Percentiles rank a stretch among this genome's conserved stretches.
Conservation (phyloP, 1,140 invertebrate species). For the Bombyx mori region ASM3026992v2 NC_085117.1:13623501-13624000, state of each 20-base stretch:
- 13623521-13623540: constrained; percentile 90
- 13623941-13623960: no score
- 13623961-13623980: no score
- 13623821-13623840: constrained; percentile 74
- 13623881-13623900: constrained; percentile 87
- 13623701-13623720: constrained; percentile 81
- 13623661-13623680: constrained; percentile 74
- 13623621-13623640: no score
- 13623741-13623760: constrained; percentile 82
- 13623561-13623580: constrained; percentile 82
- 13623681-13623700: constrained; percentile 80
- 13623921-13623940: no score
- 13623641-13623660: background rate
- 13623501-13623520: constrained; percentile 83
- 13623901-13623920: constrained; percentile 63
- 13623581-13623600: constrained; percentile 49
- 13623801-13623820: constrained; percentile 82
- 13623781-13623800: constrained; percentile 78
- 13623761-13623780: constrained; percentile 76
- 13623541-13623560: constrained; percentile 90
- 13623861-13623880: constrained; percentile 79
- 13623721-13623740: constrained; percentile 93
- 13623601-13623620: background rate
- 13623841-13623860: constrained; percentile 41
- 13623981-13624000: no score